A percentile compares a stretch with the other conserved stretches of the same genome.
Conservation (phyloP, 2,113 vertebrate genomes). For the Sula dactylatra region DNA sequence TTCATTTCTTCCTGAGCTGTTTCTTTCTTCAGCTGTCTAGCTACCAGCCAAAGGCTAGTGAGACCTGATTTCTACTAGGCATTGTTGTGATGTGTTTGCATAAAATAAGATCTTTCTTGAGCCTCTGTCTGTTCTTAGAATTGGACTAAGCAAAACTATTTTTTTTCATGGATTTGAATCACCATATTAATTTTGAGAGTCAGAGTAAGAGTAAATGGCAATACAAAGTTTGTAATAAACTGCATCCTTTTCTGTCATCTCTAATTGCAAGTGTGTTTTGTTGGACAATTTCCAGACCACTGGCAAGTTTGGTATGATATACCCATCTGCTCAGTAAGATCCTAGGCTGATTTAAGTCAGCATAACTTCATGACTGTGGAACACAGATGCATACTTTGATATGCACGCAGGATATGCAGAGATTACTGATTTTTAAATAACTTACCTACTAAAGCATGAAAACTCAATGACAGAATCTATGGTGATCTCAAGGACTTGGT, state of each 20-base stretch:
- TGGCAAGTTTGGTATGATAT: background rate
- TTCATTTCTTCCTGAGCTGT: background rate
- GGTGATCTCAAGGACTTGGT: background rate
- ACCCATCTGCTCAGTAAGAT: background rate
- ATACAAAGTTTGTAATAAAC: background rate
- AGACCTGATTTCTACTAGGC: background rate
- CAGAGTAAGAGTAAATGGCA: background rate
- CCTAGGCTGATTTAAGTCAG: background rate
- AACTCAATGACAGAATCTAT: background rate
- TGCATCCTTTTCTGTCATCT: background rate
- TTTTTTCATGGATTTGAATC: background rate
- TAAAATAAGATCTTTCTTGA: background rate
- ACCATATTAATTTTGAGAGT: background rate
- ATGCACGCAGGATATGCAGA: background rate
- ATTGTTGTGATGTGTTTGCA: background rate
- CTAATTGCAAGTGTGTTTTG: background rate
- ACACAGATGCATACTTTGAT: background rate
- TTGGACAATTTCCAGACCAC: background rate
- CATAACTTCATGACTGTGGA: background rate
- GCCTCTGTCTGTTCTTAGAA: background rate
- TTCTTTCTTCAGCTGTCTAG: background rate
- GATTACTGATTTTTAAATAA: background rate
- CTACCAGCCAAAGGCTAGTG: background rate
- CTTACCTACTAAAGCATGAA: background rate
- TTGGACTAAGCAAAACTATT: background rate